Percentiles rank a stretch among this genome's conserved stretches.
These are phyloP conservation scores for Tragelaphus imberbis DNA, from an alignment of 2,113 vertebrate genomes.

Conservation along the genomic window DNA sequence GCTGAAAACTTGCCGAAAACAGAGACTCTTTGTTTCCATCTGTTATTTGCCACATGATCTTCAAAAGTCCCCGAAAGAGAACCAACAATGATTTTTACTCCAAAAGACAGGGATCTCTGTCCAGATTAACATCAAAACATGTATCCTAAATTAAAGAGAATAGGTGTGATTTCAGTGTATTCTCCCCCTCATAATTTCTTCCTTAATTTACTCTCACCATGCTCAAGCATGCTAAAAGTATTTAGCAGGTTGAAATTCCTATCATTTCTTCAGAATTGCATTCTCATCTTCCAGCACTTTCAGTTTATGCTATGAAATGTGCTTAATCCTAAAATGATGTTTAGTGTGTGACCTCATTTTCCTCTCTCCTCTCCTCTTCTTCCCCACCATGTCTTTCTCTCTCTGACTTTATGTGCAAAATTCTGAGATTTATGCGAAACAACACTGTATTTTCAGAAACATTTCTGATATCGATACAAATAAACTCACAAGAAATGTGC, in stretches of 20 bases:
- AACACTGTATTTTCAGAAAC: neutral
- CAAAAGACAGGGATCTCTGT: slow-evolving; percentile 46
- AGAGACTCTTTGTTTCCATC: neutral
- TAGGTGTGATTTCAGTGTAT: neutral
- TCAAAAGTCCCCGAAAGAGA: neutral
- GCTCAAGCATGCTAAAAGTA: slow-evolving; percentile 35
- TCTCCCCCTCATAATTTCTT: neutral
- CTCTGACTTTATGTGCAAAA: neutral
- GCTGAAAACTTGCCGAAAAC: neutral
- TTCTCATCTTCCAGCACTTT: slow-evolving; percentile 26
- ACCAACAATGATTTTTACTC: slow-evolving; percentile 12
- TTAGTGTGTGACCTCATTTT: neutral
- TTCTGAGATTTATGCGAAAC: neutral
- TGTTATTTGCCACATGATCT: slow-evolving; percentile 47
- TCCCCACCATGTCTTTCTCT: rapidly evolving
- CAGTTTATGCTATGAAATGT: neutral
- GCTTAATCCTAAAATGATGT: neutral
- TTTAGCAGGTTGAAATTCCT: slow-evolving; percentile 1
- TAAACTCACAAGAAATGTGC: neutral
- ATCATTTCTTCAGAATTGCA: neutral
- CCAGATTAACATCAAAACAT: slow-evolving; percentile 53
- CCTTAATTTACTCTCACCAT: neutral
- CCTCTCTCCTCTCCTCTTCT: neutral
- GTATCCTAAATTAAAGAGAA: slow-evolving; percentile 45
- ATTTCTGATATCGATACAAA: neutral